Conservation (phyloP, 1,140 invertebrate species). For the Chrysomallon squamiferum region DNA sequence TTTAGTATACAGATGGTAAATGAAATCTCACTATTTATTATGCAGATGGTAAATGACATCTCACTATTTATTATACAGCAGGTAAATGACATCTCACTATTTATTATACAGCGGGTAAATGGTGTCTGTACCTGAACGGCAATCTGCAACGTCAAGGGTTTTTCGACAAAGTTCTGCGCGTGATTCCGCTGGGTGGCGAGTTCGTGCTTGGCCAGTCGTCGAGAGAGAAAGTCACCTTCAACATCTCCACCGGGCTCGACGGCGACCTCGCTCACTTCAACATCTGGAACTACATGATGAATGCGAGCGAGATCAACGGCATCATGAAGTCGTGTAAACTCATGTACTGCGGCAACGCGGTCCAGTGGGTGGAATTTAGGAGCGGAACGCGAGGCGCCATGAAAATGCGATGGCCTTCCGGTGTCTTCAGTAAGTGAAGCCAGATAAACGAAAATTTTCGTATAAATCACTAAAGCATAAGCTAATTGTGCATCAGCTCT, state of each 20-base stretch:
- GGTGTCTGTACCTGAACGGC: conserved; percentile 49
- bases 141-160: conserved; percentile 3
- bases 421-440: conserved; percentile 46
- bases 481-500: too few relatives aligned
- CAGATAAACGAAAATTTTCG: not conserved
- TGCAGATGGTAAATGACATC: too few relatives aligned
- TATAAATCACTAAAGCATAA: too few relatives aligned
- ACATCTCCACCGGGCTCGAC: conserved; percentile 40
- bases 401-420: conserved; percentile 62
- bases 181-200: conserved; percentile 50
- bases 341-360: conserved; percentile 61
- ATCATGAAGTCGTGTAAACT: conserved; percentile 49
- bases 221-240: conserved; percentile 27
- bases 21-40: too few relatives aligned
- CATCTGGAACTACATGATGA: conserved; percentile 58
- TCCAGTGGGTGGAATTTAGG: conserved; percentile 63
- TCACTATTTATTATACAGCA: too few relatives aligned
- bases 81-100: too few relatives aligned
- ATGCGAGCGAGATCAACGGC: conserved; percentile 23
- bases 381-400: conserved; percentile 61
- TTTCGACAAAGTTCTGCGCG: not conserved
- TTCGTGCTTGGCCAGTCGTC: conserved; percentile 59
- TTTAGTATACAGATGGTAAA: too few relatives aligned
- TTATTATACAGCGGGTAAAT: conserved; percentile 38
- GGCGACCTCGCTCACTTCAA: conserved; percentile 60